These are phyloP conservation scores for Notarius quadriscutis DNA, from an alignment of 2,113 vertebrate species.

Conservation along the genomic window DNA sequence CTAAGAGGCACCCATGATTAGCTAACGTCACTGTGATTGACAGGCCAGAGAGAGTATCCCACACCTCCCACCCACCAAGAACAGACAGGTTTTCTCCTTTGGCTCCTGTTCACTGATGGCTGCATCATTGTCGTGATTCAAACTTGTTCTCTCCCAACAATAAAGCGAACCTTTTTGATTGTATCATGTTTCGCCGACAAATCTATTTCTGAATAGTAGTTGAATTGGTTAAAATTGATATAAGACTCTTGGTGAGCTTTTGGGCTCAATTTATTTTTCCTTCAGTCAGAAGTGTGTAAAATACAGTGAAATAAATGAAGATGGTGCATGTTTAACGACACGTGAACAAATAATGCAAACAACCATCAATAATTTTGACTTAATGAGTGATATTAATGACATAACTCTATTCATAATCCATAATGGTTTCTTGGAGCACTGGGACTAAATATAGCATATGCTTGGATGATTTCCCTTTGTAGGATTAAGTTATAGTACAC, in stretches of 20 bases:
- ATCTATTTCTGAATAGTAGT: neutral
- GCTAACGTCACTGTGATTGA: neutral
- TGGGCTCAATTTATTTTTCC: neutral
- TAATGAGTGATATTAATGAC: slow-evolving; percentile 22
- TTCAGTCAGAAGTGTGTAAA: neutral
- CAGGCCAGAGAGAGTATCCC: neutral
- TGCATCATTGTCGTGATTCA: neutral
- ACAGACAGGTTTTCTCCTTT: too few relatives aligned
- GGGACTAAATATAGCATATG: neutral
- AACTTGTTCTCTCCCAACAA: neutral
- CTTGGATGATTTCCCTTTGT: neutral
- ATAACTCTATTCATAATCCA: neutral
- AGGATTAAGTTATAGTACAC: neutral
- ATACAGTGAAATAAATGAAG: neutral
- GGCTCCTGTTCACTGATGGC: too few relatives aligned
- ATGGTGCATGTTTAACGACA: neutral
- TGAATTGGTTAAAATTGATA: neutral
- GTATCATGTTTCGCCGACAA: neutral
- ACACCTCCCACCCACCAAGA: neutral
- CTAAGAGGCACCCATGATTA: neutral
- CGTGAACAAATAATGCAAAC: neutral
- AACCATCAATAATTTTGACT: neutral
- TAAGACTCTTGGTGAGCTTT: neutral
- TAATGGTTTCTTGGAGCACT: neutral
- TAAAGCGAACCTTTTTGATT: neutral